Evolutionary conservation across 23 tunicate species (phyloP).

Genomic region (Aplidium turbinatum): DNA sequence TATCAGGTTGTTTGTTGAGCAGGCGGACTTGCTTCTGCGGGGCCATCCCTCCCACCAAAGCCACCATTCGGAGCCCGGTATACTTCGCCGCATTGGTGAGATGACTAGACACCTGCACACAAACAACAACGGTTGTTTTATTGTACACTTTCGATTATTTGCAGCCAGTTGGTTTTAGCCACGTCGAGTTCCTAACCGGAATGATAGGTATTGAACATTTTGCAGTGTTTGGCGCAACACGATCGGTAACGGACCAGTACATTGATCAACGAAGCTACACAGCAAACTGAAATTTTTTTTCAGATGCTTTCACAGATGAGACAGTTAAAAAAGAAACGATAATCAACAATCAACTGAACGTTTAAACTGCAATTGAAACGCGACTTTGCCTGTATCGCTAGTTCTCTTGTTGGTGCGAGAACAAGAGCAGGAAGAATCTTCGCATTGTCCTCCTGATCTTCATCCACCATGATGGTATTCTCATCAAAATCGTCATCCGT

Average conservation of each 20-base stretch:
- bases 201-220: no score
- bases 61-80: constrained; percentile 45
- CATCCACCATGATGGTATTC: constrained; percentile 8
- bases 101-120: constrained; percentile 70
- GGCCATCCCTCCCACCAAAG: constrained; percentile 96
- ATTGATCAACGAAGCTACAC: background rate
- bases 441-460: background rate
- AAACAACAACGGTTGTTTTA: background rate
- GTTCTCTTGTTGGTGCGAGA: constrained; percentile 89
- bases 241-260: background rate
- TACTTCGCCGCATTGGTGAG: constrained; percentile 59
- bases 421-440: constrained; percentile 62
- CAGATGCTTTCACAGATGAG: background rate
- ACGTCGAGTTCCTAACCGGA: no score
- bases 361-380: background rate
- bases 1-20: constrained; percentile 69
- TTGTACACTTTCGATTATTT: background rate
- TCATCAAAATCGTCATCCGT: constrained; percentile 11
- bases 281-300: background rate
- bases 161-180: no score
- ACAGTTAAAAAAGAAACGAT: background rate
- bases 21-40: constrained; percentile 78
- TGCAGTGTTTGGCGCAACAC: no score
- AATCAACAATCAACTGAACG: background rate
- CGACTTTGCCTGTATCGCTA: constrained; percentile 90